Percentiles rank a stretch among this genome's conserved stretches.
phyloP scores from a whole-genome alignment of 2,113 vertebrate genomes.

The Daphoenositta chrysoptera region DNA sequence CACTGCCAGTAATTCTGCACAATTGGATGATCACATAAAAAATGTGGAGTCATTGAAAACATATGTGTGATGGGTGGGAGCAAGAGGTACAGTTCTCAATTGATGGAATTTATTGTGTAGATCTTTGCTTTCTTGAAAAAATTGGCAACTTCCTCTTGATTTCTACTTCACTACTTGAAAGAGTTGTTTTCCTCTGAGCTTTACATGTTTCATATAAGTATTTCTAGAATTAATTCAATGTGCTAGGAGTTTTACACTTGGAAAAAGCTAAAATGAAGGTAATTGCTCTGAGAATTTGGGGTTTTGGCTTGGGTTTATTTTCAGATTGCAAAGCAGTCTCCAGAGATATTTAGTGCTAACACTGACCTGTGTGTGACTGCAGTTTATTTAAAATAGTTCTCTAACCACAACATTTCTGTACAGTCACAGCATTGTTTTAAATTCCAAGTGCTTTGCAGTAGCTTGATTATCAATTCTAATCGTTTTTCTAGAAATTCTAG shows the following conservation, averaged over 20 bases:
- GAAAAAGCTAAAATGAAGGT: conserved; percentile 3
- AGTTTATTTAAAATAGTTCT: conserved; percentile 21
- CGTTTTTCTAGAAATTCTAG: neutral
- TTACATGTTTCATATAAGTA: neutral
- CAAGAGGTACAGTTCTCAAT: neutral
- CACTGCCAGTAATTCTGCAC: neutral
- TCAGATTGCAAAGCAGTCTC: neutral
- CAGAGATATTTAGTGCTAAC: neutral
- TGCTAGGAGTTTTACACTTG: neutral
- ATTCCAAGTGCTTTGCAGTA: neutral
- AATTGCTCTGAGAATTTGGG: conserved; percentile 11
- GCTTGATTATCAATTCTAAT: neutral
- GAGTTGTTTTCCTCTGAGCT: neutral
- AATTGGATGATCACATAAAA: neutral
- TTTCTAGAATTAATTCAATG: neutral
- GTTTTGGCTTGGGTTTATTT: neutral
- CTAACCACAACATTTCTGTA: neutral
- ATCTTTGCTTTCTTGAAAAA: neutral
- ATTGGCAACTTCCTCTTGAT: neutral
- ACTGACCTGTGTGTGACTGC: neutral
- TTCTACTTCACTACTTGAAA: neutral
- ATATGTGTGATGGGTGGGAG: neutral
- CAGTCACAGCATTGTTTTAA: neutral
- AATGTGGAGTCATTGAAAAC: neutral
- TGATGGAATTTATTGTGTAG: neutral